These are phyloP conservation scores for Anableps anableps DNA, from an alignment of 2,797 vertebrate species.

Conservation along the genomic window DNA sequence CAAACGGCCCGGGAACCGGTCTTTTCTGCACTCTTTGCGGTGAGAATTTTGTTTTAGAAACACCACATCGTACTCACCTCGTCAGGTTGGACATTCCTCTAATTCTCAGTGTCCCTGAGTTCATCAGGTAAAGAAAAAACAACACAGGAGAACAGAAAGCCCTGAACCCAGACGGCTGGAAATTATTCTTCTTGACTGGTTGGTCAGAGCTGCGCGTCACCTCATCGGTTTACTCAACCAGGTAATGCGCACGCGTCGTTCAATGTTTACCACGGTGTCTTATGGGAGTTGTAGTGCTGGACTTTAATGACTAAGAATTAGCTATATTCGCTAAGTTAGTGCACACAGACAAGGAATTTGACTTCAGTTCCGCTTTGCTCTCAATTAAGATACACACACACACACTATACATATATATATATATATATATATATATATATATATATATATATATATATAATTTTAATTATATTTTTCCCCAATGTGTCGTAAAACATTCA, in stretches of 20 bases:
- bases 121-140: conserved; percentile 29
- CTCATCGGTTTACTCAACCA: conserved; percentile 77
- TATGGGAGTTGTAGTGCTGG: conserved; percentile 45
- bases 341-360: neutral
- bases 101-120: conserved; percentile 11
- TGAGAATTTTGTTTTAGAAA: neutral
- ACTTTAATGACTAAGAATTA: neutral
- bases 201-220: conserved; percentile 78
- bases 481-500: neutral
- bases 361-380: too few relatives aligned
- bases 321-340: neutral
- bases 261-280: conserved; percentile 1
- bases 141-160: neutral
- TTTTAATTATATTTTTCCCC: too few relatives aligned
- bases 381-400: too few relatives aligned
- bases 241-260: conserved; percentile 72
- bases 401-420: too few relatives aligned
- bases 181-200: conserved; percentile 53
- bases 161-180: conserved; percentile 15
- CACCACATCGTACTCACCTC: conserved; percentile 60
- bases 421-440: too few relatives aligned
- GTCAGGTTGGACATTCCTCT: conserved; percentile 48
- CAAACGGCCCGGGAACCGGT: conserved; percentile 32
- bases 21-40: neutral
- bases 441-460: neutral